These are phyloP conservation scores for Erebia epiphron DNA, from an alignment of 2,888 invertebrate species.

Conservation along the genomic window DNA sequence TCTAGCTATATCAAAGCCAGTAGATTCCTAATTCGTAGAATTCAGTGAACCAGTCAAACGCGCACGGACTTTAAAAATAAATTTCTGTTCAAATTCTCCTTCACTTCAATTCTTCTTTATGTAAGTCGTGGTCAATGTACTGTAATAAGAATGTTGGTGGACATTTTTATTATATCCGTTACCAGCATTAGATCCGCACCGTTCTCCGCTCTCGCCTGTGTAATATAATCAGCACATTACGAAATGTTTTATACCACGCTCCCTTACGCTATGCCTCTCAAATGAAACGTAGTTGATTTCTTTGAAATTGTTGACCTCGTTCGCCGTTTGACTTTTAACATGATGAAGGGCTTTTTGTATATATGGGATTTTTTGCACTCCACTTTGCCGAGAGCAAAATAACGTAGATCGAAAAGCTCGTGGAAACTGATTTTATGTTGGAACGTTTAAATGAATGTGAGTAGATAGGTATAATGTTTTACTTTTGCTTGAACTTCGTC, in stretches of 20 bases:
- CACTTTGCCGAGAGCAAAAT: slow-evolving; percentile 2
- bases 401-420: neutral
- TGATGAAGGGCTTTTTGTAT: slow-evolving; percentile 18
- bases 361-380: slow-evolving; percentile 2
- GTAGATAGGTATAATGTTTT: too few relatives aligned
- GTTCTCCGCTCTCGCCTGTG: neutral
- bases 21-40: too few relatives aligned
- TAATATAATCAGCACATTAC: neutral
- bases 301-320: slow-evolving; percentile 26
- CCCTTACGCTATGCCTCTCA: slow-evolving; percentile 15
- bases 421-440: neutral
- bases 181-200: too few relatives aligned
- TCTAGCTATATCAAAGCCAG: too few relatives aligned
- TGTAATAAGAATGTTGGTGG: too few relatives aligned
- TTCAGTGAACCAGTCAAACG: too few relatives aligned
- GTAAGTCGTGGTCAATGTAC: too few relatives aligned
- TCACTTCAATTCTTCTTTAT: too few relatives aligned
- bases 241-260: neutral
- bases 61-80: too few relatives aligned
- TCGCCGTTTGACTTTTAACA: slow-evolving; percentile 18
- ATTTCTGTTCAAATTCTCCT: too few relatives aligned
- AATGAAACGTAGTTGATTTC: slow-evolving; percentile 26
- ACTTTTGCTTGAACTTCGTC: too few relatives aligned
- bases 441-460: neutral
- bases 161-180: too few relatives aligned